phyloP scores from a whole-genome alignment of 2,888 invertebrate genomes.

The Parnassius smintheus region DNA sequence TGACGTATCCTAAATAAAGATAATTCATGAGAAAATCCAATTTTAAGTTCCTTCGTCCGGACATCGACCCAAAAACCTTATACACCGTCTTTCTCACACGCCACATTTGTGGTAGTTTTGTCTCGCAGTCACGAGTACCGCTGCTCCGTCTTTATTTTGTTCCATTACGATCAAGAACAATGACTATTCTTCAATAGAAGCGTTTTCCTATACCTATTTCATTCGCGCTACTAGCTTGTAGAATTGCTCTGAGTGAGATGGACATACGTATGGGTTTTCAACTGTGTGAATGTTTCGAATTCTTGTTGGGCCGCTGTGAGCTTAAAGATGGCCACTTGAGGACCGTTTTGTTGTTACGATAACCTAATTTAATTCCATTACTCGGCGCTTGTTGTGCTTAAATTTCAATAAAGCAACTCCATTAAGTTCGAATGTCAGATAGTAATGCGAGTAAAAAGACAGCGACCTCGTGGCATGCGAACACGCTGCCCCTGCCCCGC shows the following conservation, averaged over 20 bases:
- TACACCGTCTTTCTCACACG: constrained; percentile 57
- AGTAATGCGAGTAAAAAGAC: constrained; percentile 72
- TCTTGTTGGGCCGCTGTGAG: constrained; percentile 74
- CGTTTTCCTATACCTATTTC: constrained; percentile 63
- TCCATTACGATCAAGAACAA: constrained; percentile 79
- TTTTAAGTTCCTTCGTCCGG: constrained; percentile 75
- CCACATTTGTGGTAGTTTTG: constrained; percentile 49
- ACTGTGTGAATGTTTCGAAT: constrained; percentile 62
- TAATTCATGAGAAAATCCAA: constrained; percentile 71
- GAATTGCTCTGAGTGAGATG: constrained; percentile 53
- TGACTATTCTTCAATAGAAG: constrained; percentile 70
- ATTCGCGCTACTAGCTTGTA: constrained; percentile 44
- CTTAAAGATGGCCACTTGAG: constrained; percentile 76
- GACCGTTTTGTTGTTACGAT: constrained; percentile 76
- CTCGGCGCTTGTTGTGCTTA: constrained; percentile 67
- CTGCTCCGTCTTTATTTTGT: constrained; percentile 79
- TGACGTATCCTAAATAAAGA: constrained; percentile 62
- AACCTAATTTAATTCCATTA: constrained; percentile 77
- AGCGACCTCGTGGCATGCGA: constrained; percentile 69
- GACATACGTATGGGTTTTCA: constrained; percentile 45
- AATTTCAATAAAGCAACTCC: constrained; percentile 73
- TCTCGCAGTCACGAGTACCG: constrained; percentile 79
- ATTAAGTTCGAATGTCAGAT: constrained; percentile 77
- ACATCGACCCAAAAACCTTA: constrained; percentile 78
- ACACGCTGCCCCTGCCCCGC: constrained; percentile 44